phyloP scores from a whole-genome alignment of 2,888 invertebrate species.

The Macrosiphum euphorbiae region DNA sequence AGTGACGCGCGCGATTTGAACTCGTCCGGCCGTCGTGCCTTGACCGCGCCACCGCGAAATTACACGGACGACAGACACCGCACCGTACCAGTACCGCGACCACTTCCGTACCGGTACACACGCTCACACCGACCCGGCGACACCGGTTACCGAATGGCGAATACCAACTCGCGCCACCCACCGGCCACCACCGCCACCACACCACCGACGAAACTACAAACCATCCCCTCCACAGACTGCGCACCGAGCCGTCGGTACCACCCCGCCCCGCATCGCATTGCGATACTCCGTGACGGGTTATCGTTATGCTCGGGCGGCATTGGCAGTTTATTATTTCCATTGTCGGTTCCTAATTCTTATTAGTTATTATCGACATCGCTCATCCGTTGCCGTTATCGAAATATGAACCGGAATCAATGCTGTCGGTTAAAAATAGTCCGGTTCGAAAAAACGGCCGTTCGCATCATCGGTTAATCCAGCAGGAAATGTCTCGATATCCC shows the following conservation, averaged over 20 bases:
- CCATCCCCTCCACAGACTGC: background rate
- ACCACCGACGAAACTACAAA: background rate
- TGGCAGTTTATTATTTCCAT: background rate
- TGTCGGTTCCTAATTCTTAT: background rate
- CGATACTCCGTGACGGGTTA: background rate
- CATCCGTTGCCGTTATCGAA: background rate
- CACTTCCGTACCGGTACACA: background rate
- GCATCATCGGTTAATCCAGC: background rate
- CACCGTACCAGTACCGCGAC: background rate
- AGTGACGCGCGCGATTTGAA: slow-evolving; percentile 5
- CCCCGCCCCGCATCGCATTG: background rate
- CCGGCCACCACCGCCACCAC: background rate
- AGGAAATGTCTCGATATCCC: slow-evolving; percentile 1
- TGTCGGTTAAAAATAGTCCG: slow-evolving; percentile 28
- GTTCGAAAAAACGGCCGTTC: background rate
- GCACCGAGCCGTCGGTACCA: background rate
- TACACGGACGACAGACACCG: background rate
- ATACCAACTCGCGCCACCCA: background rate
- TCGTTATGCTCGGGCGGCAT: background rate
- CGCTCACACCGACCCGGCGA: background rate
- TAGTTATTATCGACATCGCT: background rate
- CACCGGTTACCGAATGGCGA: background rate
- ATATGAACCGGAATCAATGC: background rate
- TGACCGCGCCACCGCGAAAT: background rate
- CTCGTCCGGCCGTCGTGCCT: background rate